A percentile compares a stretch with the other conserved stretches of the same genome.
Evolutionary conservation across 2,888 invertebrate genomes (phyloP).

Genomic region (Malacosoma neustria): DNA sequence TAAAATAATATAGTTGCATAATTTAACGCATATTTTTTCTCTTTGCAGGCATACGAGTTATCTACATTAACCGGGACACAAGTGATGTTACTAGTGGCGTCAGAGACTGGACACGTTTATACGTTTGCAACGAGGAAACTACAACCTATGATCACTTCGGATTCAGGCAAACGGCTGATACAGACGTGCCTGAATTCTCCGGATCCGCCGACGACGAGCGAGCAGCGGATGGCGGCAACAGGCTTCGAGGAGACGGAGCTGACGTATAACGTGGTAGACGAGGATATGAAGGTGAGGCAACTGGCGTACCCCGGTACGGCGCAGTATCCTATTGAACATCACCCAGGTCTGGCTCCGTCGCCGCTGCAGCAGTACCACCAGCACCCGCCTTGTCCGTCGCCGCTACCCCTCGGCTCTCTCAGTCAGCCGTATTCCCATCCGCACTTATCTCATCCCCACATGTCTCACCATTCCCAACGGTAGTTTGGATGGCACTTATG

Average conservation of each 20-base stretch:
- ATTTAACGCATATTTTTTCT: too few relatives aligned
- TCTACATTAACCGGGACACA: conserved; percentile 99
- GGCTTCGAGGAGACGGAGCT: conserved; percentile 99
- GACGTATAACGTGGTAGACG: conserved; percentile 96
- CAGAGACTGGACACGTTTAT: conserved; percentile 99
- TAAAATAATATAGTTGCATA: too few relatives aligned
- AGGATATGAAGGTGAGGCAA: conserved; percentile 98
- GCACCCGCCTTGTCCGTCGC: conserved; percentile 84
- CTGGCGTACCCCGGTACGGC: conserved; percentile 89
- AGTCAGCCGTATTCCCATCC: conserved; percentile 69
- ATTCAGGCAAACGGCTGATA: conserved; percentile 96
- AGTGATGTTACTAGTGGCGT: conserved; percentile 99
- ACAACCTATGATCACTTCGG: conserved; percentile 99
- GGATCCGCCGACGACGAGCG: conserved; percentile 89
- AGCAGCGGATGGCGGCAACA: conserved; percentile 98
- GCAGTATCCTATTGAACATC: conserved; percentile 81
- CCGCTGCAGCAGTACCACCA: conserved; percentile 82
- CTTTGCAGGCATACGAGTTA: conserved; percentile 95
- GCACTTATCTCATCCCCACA: conserved; percentile 79
- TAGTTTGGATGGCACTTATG: conserved; percentile 72
- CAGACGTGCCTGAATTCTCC: conserved; percentile 99
- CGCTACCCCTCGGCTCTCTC: conserved; percentile 76
- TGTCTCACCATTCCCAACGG: conserved; percentile 88
- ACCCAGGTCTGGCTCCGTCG: conserved; percentile 78
- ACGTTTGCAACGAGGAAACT: conserved; percentile 99